Evolutionary conservation across 1,140 invertebrate species (phyloP).

Genomic region (Leptestheria dahalacensis): DNA sequence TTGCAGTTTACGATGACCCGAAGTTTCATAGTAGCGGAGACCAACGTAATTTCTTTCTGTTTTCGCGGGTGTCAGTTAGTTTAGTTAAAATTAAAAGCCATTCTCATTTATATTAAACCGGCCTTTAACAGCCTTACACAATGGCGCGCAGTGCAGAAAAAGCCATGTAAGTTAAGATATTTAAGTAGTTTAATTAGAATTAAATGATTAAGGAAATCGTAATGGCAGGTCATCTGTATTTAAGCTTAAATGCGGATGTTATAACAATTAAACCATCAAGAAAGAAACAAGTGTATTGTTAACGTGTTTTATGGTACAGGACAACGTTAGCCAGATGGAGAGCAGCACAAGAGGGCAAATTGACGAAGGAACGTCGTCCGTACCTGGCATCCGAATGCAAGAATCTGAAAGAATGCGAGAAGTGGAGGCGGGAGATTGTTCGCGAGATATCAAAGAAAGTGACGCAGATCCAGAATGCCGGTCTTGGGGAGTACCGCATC

Average conservation of each 20-base stretch:
- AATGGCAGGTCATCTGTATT: too few relatives aligned
- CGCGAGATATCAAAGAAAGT: conserved; percentile 96
- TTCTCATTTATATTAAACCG: too few relatives aligned
- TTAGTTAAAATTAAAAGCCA: too few relatives aligned
- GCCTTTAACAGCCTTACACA: too few relatives aligned
- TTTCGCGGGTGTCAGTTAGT: neutral
- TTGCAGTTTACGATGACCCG: too few relatives aligned
- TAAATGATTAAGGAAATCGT: too few relatives aligned
- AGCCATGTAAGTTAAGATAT: conserved; percentile 38
- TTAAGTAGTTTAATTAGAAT: too few relatives aligned
- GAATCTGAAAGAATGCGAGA: conserved; percentile 76
- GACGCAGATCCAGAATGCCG: conserved; percentile 98
- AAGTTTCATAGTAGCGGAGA: too few relatives aligned
- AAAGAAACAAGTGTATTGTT: neutral
- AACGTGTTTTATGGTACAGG: conserved; percentile 38
- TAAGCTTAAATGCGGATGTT: conserved; percentile 7
- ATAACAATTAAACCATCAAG: too few relatives aligned
- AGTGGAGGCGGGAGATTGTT: conserved; percentile 91
- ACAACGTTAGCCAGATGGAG: conserved; percentile 89
- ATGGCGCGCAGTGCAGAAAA: conserved; percentile 39
- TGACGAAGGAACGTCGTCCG: conserved; percentile 66
- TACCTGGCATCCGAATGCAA: conserved; percentile 86
- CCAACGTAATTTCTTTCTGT: too few relatives aligned
- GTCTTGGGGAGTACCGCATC: conserved; percentile 93
- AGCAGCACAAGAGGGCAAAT: conserved; percentile 76